Evolutionary conservation across 2,888 invertebrate species (phyloP), one percentile per base, ranked within the genome.

Genomic region (Agonum fuliginosum): DNA sequence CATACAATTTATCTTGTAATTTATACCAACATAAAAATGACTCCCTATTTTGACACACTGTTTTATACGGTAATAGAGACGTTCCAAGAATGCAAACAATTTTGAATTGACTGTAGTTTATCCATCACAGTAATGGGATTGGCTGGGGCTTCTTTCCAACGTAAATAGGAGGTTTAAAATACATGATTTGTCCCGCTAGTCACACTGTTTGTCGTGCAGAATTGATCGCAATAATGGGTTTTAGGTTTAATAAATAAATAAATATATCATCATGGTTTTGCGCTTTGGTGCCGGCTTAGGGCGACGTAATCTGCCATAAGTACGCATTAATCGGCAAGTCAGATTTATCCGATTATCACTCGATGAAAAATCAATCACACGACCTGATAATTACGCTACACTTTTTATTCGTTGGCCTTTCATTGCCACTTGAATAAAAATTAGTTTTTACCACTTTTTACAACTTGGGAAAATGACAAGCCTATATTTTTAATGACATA

Each of bases 1-100:
- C 75, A 67, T 34, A 75, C 75, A 75, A 75, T 75, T 75, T 75
- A 75, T 48, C 67, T 48, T 51, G 48, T 75, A 75, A 75, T 75
- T 67, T 75, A 75, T 75, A 75, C 62, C 24, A 27, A 46, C 75
- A 75, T 75, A 75, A 75, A 75, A 75, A 65, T 62, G 67, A 75
- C 65, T 48, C 65, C 37, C 22, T 37, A 48, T 67, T 74, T 58
- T 75, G 48, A 73, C 58, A 43, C 62, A 34, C 37, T 24, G 62
- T 41, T 73, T 62, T 62, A 24, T 46, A 48, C 20, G 67, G 41
- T 67, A 67, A 67, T 67, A 67, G 20, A 67, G 67, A 19, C 12
- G 67, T 22, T 14, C 22, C 24, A 12, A 24, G 54, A 54, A 62
- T 62, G 27, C 27, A 62, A 62, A 62, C 58, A 62, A 62, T 30